A percentile compares a stretch with the other conserved stretches of the same genome.
Conservation (phyloP, 2,113 vertebrate genomes). For the Hymenochirus boettgeri region DNA sequence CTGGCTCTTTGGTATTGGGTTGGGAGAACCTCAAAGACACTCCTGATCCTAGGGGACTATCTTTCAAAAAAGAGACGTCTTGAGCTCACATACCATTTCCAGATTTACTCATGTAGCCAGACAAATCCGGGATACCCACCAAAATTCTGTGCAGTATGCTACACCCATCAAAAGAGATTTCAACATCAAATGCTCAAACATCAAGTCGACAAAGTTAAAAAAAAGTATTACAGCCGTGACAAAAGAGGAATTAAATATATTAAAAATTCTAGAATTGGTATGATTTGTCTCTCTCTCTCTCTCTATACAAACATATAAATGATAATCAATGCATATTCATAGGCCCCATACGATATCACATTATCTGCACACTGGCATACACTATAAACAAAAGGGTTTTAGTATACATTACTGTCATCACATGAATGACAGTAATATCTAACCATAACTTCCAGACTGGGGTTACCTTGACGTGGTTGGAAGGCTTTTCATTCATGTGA, state of each 20-base stretch:
- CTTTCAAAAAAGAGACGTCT: conserved; percentile 6
- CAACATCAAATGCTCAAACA: background rate
- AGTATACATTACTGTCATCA: too few species aligned
- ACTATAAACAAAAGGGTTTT: too few species aligned
- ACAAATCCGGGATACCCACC: conserved; percentile 6
- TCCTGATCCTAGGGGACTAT: conserved; percentile 4
- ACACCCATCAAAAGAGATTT: background rate
- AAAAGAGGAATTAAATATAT: background rate
- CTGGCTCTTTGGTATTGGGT: conserved; percentile 14
- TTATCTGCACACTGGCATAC: too few species aligned
- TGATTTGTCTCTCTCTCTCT: too few species aligned
- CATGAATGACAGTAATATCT: too few species aligned
- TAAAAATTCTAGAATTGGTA: background rate
- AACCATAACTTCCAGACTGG: too few species aligned
- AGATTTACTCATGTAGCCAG: conserved; percentile 5
- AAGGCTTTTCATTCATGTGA: too few species aligned
- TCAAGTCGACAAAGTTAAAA: background rate
- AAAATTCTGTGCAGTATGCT: background rate
- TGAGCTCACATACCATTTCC: conserved; percentile 1
- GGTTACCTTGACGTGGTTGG: too few species aligned
- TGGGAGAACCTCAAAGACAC: conserved; percentile 18
- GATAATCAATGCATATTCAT: too few species aligned
- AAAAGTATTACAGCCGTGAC: background rate
- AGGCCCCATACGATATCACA: too few species aligned
- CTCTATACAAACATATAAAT: too few species aligned